Percentiles rank a stretch among this genome's conserved stretches.
Evolutionary conservation across 2,797 vertebrate species (phyloP).

Genomic region (Alcedo quadribrachys): DNA sequence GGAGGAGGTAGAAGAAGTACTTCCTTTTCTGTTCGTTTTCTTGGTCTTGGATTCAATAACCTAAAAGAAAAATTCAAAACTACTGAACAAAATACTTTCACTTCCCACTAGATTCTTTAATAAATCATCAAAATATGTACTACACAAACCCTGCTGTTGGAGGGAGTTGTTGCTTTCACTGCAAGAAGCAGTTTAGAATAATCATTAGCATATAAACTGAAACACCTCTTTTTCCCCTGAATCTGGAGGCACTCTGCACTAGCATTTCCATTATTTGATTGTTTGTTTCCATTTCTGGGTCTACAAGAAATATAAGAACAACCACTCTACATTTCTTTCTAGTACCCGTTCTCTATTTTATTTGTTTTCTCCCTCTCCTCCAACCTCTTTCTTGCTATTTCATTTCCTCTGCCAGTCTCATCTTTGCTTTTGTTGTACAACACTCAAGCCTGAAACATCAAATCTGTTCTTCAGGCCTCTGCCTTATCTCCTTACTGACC

Average conservation of each 20-base stretch:
- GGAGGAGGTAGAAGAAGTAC: conserved; percentile 89
- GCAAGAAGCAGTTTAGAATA: not conserved
- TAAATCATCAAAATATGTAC: not conserved
- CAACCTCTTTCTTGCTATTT: not conserved
- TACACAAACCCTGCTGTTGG: not conserved
- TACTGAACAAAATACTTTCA: not conserved
- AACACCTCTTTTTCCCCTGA: not conserved
- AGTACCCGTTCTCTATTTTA: not conserved
- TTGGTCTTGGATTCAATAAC: conserved; percentile 92
- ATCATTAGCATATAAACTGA: not conserved
- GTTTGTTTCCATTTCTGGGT: not conserved
- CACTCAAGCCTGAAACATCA: not conserved
- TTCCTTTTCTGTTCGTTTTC: conserved; percentile 89
- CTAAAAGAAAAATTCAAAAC: conserved; percentile 57
- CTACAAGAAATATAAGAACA: not conserved
- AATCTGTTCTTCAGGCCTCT: not conserved
- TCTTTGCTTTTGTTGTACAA: not conserved
- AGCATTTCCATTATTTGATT: not conserved
- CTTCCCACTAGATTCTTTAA: not conserved
- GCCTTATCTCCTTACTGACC: not conserved
- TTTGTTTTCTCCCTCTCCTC: not conserved
- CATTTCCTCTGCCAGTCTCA: not conserved
- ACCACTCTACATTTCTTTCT: not conserved
- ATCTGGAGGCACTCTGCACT: not conserved
- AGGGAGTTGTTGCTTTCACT: too few relatives aligned